Base-by-base conservation (phyloP, 2,113 vertebrate genomes). In the Odocoileus hemionus region DNA sequence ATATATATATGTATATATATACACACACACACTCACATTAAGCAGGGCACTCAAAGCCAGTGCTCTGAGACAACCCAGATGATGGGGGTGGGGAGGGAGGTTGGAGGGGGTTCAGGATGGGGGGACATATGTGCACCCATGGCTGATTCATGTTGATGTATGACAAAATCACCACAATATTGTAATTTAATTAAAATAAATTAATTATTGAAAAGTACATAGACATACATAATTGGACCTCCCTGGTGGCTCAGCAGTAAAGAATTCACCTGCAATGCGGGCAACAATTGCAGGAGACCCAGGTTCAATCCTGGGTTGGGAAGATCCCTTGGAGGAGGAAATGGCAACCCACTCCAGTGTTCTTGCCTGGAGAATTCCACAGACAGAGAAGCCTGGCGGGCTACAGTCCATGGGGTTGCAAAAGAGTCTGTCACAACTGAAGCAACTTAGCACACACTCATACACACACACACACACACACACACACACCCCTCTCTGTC, bases 181-280 rank as follows among this genome's bases (percentile, higher is more conserved):
- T 70, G 1, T 36, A 70, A 70, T 70, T 36, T 36, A 70, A 70
- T 70, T 70, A 70, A 36, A 70, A 70, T 36, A 70, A 70, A 1
- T 70, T 70, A 70, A 70, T 70, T 70, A 70, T 70, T 70, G 36
- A 70, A 11, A 70, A 70, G 19, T 70, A 70, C 11, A 70, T 70
- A 21, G 64, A 70, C 4, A 70, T 70, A 70, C 19, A 70, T 70
- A 36, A 70, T 19, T 36, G 64, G 19, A 19, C 19, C 23, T 67
- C n/a, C 64, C 8, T 36, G n/a, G 17, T 70, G 17, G 17, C n/a
- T 70, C n/a, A 70, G n/a, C n/a, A 36, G 64, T 70, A 6, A 36
- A 23, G n/a, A 36, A 36, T 70, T 17, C 2, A 0, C n/a, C 33
- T 70, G 8, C 19, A 36, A 70, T 11, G 0, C 4, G n/a, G 2